Evolutionary conservation across 2,113 vertebrate species (phyloP).

Genomic region (Protobothrops flavoviridis): DNA sequence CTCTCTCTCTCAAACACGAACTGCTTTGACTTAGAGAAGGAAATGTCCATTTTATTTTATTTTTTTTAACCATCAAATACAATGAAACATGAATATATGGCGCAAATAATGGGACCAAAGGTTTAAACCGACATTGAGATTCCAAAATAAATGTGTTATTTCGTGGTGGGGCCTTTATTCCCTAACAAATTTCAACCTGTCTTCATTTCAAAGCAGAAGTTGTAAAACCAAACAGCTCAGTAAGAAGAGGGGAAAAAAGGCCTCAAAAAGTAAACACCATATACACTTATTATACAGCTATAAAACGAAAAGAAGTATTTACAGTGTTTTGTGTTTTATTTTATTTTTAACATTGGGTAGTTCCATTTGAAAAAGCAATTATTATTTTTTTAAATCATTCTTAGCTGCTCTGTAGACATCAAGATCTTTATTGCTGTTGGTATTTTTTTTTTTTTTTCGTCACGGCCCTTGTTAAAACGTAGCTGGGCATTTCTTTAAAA

Average conservation of each 20-base stretch:
- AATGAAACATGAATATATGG: conserved; percentile 67
- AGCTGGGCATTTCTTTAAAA: conserved; percentile 66
- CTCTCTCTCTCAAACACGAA: conserved; percentile 36
- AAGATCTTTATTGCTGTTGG: conserved; percentile 90
- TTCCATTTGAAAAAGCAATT: conserved; percentile 72
- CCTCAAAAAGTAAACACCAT: conserved; percentile 86
- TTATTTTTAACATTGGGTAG: conserved; percentile 76
- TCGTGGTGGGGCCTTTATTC: conserved; percentile 49
- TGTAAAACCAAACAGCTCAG: conserved; percentile 81
- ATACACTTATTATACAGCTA: conserved; percentile 88
- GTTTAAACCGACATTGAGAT: conserved; percentile 57
- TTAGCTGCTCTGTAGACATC: conserved; percentile 77
- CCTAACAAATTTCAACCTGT: conserved; percentile 65
- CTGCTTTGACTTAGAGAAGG: conserved; percentile 19
- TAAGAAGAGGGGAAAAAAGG: conserved; percentile 79
- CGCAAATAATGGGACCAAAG: conserved; percentile 51
- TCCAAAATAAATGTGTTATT: conserved; percentile 62
- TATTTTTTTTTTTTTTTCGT: conserved; percentile 60
- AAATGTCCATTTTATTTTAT: conserved; percentile 42
- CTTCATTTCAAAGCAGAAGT: conserved; percentile 78
- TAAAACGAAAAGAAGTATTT: conserved; percentile 83
- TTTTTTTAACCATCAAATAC: conserved; percentile 68
- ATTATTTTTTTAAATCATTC: conserved; percentile 49
- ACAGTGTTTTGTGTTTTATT: conserved; percentile 74
- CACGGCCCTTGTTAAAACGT: conserved; percentile 72